Conservation (phyloP, 2,113 vertebrate genomes). For the Tachuris rubrigastra region DNA sequence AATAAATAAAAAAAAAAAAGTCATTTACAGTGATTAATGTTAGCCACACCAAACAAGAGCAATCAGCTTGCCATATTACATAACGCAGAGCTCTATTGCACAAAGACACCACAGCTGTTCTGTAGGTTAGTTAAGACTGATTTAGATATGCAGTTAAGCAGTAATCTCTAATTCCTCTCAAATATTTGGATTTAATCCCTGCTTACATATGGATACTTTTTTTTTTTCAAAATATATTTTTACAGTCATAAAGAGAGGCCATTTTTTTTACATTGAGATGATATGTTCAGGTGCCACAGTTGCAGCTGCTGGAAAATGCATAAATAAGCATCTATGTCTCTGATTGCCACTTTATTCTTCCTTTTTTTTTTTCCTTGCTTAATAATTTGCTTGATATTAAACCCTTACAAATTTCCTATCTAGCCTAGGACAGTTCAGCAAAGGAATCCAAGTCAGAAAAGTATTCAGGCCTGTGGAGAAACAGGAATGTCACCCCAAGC, state of each 20-base stretch:
- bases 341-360: not conserved
- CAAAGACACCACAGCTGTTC: not conserved
- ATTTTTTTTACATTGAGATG: not conserved
- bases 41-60: not conserved
- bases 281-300: not conserved
- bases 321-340: not conserved
- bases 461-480: not conserved
- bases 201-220: not conserved
- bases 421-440: not conserved
- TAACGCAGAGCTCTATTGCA: not conserved
- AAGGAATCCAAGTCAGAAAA: not conserved
- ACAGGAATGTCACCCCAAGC: not conserved
- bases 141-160: slow-evolving; percentile 6
- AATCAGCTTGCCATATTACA: slow-evolving; percentile 1
- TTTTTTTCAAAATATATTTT: not conserved
- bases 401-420: not conserved
- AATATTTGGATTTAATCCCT: slow-evolving; percentile 5
- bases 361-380: not conserved
- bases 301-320: not conserved
- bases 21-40: not conserved
- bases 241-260: not conserved
- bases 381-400: not conserved
- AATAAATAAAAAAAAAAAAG: not conserved
- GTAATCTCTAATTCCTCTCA: slow-evolving; percentile 39
- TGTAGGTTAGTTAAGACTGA: slow-evolving; percentile 18